Base-by-base conservation (phyloP, 2,888 invertebrate genomes). In the Exocentrus adspersus region DNA sequence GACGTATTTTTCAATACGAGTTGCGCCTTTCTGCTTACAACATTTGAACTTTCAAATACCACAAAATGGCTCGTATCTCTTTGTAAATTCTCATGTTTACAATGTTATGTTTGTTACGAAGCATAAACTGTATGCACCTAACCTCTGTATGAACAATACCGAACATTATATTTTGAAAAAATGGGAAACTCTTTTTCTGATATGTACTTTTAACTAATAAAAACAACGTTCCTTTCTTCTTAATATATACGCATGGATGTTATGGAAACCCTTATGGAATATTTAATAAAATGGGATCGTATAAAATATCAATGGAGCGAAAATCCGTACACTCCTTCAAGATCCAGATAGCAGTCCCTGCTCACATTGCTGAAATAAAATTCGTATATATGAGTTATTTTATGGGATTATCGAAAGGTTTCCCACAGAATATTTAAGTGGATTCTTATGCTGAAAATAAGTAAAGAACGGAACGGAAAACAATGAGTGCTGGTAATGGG, bases 361-460 rank as follows among this genome's bases (percentile, higher is more conserved):
- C 24, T 43, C 14, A 43, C 43, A 43, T 46, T 32, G 30, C 57
- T 12, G 57, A 46, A 45, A 57, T 57, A 57, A 57, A 57, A 46
- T 17, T 46, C 45, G 46, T 21, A 21, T 46, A 30, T 57, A 20
- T 46, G 57, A 45, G 57, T 46, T 57, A 42, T 57, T 57, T 57
- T 57, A 57, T 46, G 57, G 57, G 57, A 57, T 57, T 57, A 57
- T 45, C 30, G 57, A n/a, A 16, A 45, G 32, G 46, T 20, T 43
- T 46, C 42, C 32, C 32, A 1, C n/a, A 32, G 32, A 46, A 57
- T 57, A 46, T 57, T 57, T 30, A 57, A 57, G 57, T 57, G 46
- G 57, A 14, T 57, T 57, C 30, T 46, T 28, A 28, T 57, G 57
- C 46, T 46, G 57, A 46, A 57, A 57, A 57, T 12, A 12, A 19